Base-by-base conservation (phyloP, 1,140 invertebrate genomes). In the Drepana arcuata region DNA sequence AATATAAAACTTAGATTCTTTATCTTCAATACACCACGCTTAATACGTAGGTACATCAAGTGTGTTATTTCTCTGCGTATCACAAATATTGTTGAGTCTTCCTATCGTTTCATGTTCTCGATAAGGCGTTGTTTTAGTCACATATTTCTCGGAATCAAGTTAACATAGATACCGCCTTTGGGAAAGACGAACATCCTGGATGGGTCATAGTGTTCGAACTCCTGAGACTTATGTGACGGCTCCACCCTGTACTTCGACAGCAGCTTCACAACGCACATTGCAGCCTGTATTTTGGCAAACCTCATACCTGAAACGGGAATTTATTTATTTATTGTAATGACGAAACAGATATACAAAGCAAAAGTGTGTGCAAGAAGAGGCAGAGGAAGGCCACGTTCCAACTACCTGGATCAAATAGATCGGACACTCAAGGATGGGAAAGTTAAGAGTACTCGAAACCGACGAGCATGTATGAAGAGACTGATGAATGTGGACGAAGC, bases 241-340 rank as follows among this genome's bases (percentile, higher is more conserved):
- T 49, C 48, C 4, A 62, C 45, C 26, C 40, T 32, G 15, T 39
- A 62, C 27, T 49, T 51, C 2, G 37, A 43, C 1, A 62, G 32
- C 2, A 62, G 6, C 10, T 44, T 51, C n/a, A 39, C 37, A 15
- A 50, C 30, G 11, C 43, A 42, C 1, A 58, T 29, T 2, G 33
- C 12, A 0, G 28, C 26, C 29, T 57, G 49, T 1, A 51, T 6
- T 28, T 52, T 57, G 7, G 44, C 54, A 10, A 54, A 53, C 9
- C 41, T 36, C 13, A 37, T 42, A 15, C 57, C 57, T 60, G 42
- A 6, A 54, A 48, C 5, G 14, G 12, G 30, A 35, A 25, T 28
- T 4, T 15, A 10, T 9, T 33, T 23, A 15, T 6, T 26, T 27
- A n/a, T n/a, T n/a, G n/a, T n/a, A n/a, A n/a, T n/a, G n/a, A n/a